Conservation (phyloP, 2,888 invertebrate species). For the Escarpia spicata region DNA sequence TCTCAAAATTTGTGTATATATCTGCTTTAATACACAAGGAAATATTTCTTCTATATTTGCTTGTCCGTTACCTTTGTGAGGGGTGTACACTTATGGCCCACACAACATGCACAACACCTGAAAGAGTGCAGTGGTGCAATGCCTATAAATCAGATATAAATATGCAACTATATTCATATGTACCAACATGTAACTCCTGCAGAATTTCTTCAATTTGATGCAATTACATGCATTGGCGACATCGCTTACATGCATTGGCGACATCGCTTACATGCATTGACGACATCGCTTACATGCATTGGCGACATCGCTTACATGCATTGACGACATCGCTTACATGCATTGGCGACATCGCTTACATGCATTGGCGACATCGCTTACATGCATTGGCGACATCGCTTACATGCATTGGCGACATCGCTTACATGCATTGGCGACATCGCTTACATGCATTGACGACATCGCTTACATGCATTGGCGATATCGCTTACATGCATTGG, state of each 20-base stretch:
- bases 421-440: not conserved
- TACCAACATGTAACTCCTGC: too few relatives aligned
- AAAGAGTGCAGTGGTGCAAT: too few relatives aligned
- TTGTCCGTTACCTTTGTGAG: too few relatives aligned
- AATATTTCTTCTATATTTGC: not conserved
- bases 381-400: not conserved
- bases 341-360: not conserved
- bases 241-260: not conserved
- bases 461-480: not conserved
- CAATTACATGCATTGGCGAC: not conserved
- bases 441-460: too few relatives aligned
- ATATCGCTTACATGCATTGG: not conserved
- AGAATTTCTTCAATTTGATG: not conserved
- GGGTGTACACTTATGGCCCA: too few relatives aligned
- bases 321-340: too few relatives aligned
- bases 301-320: not conserved
- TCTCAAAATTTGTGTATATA: not conserved
- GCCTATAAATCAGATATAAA: too few relatives aligned
- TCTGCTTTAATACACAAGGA: not conserved
- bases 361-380: not conserved
- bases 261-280: not conserved
- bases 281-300: not conserved
- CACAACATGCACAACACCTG: too few relatives aligned
- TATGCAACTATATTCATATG: too few relatives aligned
- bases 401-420: not conserved